These are phyloP conservation scores for Callospermophilus lateralis DNA, from an alignment of 2,113 vertebrate genomes.

Conservation along the genomic window DNA sequence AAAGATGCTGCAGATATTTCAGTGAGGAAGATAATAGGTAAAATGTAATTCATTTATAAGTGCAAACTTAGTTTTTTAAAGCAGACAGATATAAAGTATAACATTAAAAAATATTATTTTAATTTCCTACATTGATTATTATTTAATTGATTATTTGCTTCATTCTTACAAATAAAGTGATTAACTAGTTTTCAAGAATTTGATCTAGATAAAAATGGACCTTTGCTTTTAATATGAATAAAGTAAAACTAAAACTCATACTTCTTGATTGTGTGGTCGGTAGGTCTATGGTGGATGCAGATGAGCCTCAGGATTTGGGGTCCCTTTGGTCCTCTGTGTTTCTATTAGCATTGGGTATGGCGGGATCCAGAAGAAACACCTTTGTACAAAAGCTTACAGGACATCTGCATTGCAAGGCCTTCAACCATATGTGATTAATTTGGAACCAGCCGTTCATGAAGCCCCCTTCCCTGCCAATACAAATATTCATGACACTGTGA, in stretches of 20 bases:
- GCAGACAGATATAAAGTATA: not conserved
- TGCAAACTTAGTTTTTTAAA: not conserved
- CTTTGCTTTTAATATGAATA: not conserved
- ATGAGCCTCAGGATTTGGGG: too few relatives aligned
- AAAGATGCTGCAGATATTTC: not conserved
- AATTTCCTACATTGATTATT: not conserved
- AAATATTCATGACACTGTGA: constrained; percentile 98
- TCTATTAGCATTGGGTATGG: too few relatives aligned
- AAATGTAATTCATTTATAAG: not conserved
- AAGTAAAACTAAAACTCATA: not conserved
- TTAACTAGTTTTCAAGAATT: not conserved
- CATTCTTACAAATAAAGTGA: not conserved
- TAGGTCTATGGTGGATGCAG: too few relatives aligned
- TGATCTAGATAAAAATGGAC: not conserved
- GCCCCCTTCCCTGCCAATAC: constrained; percentile 96
- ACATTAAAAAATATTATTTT: not conserved
- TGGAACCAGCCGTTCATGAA: constrained; percentile 95
- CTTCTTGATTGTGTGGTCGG: too few relatives aligned
- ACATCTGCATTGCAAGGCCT: constrained; percentile 89
- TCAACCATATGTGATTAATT: constrained; percentile 95
- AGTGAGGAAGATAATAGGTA: not conserved
- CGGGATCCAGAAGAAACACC: too few relatives aligned
- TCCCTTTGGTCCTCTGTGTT: too few relatives aligned
- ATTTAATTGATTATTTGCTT: not conserved
- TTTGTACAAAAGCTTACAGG: constrained; percentile 91